phyloP scores from a whole-genome alignment of 1,140 invertebrate genomes.

The Zaprionus inermis region DNA sequence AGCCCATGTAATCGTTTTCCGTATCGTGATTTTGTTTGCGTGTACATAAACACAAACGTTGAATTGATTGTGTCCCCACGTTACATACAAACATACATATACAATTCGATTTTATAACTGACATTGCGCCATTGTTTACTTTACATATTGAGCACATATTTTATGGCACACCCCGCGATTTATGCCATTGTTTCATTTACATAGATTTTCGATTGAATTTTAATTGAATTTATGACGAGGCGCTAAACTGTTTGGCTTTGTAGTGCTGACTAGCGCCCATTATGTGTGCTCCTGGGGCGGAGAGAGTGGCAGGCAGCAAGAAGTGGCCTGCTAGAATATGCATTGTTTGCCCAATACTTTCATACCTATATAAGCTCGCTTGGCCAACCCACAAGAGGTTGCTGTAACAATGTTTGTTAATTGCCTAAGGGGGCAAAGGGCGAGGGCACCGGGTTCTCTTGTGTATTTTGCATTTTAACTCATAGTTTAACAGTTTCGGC shows the following conservation, averaged over 20 bases:
- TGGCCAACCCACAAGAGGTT: not conserved
- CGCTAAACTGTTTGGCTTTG: conserved; percentile 57
- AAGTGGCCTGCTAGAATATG: conserved; percentile 49
- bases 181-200: conserved; percentile 71
- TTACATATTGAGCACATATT: conserved; percentile 13
- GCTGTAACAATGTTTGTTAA: conserved; percentile 33
- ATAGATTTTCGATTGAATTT: conserved; percentile 81
- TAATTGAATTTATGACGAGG: conserved; percentile 75
- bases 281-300: conserved; percentile 43
- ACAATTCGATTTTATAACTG: conserved; percentile 20
- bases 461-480: not conserved
- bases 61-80: not conserved
- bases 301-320: not conserved
- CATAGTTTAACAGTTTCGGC: not conserved
- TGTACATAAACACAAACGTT: conserved; percentile 10
- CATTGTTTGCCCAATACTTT: conserved; percentile 59
- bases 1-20: conserved; percentile 19
- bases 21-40: conserved; percentile 3
- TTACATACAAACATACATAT: conserved; percentile 7
- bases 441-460: not conserved
- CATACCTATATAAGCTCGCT: not conserved
- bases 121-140: conserved; percentile 30
- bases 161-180: conserved; percentile 51
- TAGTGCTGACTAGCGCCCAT: conserved; percentile 46
- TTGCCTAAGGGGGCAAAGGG: conserved; percentile 31